Evolutionary conservation across 2,888 invertebrate genomes (phyloP).

Genomic region (Caenorhabditis becei): DNA sequence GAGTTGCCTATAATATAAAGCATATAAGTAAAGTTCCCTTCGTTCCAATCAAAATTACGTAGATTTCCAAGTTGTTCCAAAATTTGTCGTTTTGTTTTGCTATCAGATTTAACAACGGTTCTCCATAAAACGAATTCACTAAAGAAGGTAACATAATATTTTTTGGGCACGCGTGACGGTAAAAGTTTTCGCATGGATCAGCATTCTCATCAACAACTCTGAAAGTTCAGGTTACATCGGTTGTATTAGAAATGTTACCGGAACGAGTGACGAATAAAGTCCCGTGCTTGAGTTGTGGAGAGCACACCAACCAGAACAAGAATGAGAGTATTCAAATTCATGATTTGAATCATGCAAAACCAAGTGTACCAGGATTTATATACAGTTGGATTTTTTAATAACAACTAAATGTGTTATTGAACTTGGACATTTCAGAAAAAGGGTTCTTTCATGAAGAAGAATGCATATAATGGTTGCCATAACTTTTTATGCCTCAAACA

Average conservation of each 20-base stretch:
- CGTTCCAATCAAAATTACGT: no score
- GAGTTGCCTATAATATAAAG: background rate
- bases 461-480: no score
- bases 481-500: no score
- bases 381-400: no score
- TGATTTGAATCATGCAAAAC: background rate
- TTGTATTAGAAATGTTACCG: background rate
- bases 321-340: background rate
- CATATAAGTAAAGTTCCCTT: no score
- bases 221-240: background rate
- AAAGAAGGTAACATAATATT: background rate
- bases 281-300: background rate
- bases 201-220: constrained; percentile 2
- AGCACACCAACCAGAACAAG: background rate
- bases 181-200: constrained; percentile 39
- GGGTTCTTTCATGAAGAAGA: no score
- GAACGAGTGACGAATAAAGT: constrained; percentile 1
- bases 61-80: constrained; percentile 12
- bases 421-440: no score
- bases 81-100: background rate
- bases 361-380: no score
- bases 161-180: constrained; percentile 27
- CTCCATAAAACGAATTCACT: background rate
- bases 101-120: background rate
- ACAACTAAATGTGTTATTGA: no score